These are phyloP conservation scores for Gastracanthus pulcherrimus DNA, from an alignment of 2,888 invertebrate species.

Conservation along the genomic window DNA sequence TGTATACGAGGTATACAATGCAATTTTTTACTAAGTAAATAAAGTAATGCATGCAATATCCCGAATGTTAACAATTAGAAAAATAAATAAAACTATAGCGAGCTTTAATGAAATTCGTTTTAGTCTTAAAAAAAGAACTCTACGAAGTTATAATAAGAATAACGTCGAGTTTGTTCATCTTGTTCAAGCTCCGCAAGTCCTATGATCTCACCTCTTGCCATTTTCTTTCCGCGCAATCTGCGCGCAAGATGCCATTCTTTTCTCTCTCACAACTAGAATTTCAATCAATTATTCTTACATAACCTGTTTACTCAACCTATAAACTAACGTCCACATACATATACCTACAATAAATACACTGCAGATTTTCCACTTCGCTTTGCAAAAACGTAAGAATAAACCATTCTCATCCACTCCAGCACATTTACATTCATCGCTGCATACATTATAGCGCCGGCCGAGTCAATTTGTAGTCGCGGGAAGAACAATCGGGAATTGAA, in stretches of 20 bases:
- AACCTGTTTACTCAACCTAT: constrained; percentile 25
- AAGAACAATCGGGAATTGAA: not conserved
- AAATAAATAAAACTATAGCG: no score
- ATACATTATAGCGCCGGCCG: not conserved
- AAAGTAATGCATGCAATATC: no score
- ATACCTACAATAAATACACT: no score
- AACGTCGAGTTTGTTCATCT: no score
- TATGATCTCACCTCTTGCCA: constrained; percentile 14
- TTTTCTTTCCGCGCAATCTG: not conserved
- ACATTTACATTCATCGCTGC: not conserved
- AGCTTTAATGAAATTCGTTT: no score
- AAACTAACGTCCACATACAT: not conserved
- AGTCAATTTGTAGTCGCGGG: no score
- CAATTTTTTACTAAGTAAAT: no score
- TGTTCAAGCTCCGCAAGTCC: no score
- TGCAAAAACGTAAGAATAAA: constrained; percentile 1
- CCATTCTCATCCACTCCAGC: not conserved
- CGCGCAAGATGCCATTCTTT: not conserved
- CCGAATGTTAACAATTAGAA: no score
- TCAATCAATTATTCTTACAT: constrained; percentile 44
- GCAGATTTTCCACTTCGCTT: not conserved
- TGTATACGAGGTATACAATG: no score
- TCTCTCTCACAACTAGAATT: constrained; percentile 3
- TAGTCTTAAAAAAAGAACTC: no score
- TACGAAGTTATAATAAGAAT: no score